These are phyloP conservation scores for Formica selysi DNA, from an alignment of 1,140 invertebrate species.

Conservation along the genomic window DNA sequence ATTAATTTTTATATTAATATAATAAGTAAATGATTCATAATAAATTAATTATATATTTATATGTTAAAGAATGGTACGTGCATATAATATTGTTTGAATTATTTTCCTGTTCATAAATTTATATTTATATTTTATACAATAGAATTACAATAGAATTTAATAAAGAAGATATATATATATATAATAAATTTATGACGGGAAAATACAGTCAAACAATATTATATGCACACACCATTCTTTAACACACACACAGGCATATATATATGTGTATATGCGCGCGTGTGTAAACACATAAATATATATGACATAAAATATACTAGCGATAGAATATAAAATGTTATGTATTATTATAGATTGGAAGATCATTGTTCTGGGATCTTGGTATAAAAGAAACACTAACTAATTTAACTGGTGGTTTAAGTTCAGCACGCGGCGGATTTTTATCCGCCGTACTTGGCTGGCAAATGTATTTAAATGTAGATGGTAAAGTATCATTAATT, in stretches of 20 bases:
- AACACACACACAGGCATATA: no score
- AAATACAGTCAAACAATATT: no score
- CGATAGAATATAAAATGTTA: no score
- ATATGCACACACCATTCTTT: no score
- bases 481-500: slow-evolving; percentile 86
- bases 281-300: neutral
- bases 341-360: slow-evolving; percentile 82
- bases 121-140: neutral
- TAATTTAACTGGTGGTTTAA: slow-evolving; percentile 86
- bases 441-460: slow-evolving; percentile 91
- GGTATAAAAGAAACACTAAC: no score
- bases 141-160: neutral
- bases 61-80: neutral
- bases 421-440: slow-evolving; percentile 91
- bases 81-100: slow-evolving; percentile 8
- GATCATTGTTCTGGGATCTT: slow-evolving; percentile 84
- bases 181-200: no score
- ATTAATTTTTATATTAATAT: neutral
- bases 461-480: slow-evolving; percentile 91
- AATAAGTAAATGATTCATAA: neutral
- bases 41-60: neutral
- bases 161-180: neutral
- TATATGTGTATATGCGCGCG: no score
- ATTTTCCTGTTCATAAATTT: neutral
- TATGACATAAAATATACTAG: neutral